These are phyloP conservation scores for Deroptyus accipitrinus DNA, from an alignment of 2,113 vertebrate species.

Conservation along the genomic window DNA sequence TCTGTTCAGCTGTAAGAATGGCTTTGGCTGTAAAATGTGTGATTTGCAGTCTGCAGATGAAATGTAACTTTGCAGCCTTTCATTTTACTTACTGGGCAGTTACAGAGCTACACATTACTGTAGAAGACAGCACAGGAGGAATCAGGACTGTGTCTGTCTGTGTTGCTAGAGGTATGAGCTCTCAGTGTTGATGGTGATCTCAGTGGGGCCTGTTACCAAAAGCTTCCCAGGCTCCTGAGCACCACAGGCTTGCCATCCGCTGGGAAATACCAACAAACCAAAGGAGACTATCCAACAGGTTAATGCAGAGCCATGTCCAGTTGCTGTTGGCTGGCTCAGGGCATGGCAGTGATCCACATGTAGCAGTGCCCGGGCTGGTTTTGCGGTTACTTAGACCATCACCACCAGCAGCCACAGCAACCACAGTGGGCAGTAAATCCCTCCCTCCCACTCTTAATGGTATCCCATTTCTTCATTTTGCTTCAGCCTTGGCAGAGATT, in stretches of 20 bases:
- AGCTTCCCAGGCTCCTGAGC: background rate
- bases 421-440: background rate
- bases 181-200: background rate
- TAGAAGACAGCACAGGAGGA: background rate
- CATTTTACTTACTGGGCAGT: background rate
- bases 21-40: background rate
- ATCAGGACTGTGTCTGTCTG: background rate
- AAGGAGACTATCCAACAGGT: background rate
- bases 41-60: background rate
- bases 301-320: background rate
- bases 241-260: accelerated
- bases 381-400: background rate
- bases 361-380: background rate
- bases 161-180: background rate
- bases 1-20: background rate
- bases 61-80: background rate
- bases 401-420: background rate
- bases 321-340: background rate
- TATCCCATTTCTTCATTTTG: background rate
- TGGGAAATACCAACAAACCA: background rate
- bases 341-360: accelerated
- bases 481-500: background rate
- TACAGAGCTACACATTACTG: background rate
- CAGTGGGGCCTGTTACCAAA: background rate
- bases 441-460: background rate